Base-by-base conservation (phyloP, 1,140 invertebrate genomes). In the Lepidurus couesii region DNA sequence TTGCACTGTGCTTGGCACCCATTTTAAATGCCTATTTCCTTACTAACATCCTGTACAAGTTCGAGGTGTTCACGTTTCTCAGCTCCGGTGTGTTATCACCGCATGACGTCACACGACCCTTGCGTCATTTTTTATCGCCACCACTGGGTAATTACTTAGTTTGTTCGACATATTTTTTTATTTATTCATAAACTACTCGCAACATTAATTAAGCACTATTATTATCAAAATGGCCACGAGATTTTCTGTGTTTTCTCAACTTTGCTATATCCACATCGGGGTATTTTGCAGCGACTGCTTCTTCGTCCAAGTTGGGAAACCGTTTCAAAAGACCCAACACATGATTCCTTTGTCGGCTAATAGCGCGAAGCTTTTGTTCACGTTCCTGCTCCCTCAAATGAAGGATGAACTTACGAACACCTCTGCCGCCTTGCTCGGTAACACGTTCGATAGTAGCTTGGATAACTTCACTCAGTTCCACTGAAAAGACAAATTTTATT, bases 231-330 rank as follows among this genome's bases (percentile, higher is more conserved):
- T 92, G 90, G 74, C 91, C 90, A 80, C 88, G 86, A 13, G 87
- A 83, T 84, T 88, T 90, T 80, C 86, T 87, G 73, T 82, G 83
- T 5, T 82, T 82, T 81, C 87, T 89, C 0, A 89, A 83, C 85
- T 89, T 90, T 79, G 93, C 89, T 79, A 95, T 85, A 85, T 95
- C 87, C 16, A 93, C 89, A 84, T 90, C 84, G 13, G 94, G 94
- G 87, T 91, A 95, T 83, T 91, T 85, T 80, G 89, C 85, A 84
- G 92, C 89, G 13, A 96, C 80, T 75, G 89, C 86, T 80, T 91
- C 89, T 82, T 91, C 83, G 84, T 94, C 91, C 82, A 93, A 84
- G 83, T 95, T 87, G 11, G 93, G 93, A 84, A 92, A 95, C 76
- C 89, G 85, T 80, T 90, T 90, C 11, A 95, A 81, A 34, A 95